These are phyloP conservation scores for Crocuta crocuta DNA, from an alignment of 2,113 vertebrate species.

Conservation along the genomic window DNA sequence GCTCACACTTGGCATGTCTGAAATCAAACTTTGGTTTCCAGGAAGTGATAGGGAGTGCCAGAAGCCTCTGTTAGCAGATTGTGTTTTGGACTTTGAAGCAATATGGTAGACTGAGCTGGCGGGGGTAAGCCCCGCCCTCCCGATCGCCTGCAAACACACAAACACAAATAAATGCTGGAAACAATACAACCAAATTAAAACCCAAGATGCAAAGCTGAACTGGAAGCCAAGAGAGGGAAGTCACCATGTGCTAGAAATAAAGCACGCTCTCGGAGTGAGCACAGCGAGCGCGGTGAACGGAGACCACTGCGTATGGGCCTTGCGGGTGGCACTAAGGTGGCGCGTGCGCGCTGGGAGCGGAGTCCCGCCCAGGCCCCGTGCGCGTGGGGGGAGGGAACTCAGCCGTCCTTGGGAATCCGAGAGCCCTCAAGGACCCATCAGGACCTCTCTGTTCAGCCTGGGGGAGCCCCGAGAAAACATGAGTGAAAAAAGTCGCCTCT, in stretches of 20 bases:
- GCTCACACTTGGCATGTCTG: background rate
- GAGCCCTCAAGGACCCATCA: background rate
- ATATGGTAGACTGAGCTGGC: background rate
- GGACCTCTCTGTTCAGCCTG: background rate
- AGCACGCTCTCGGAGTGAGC: background rate
- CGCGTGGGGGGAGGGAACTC: background rate
- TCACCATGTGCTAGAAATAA: background rate
- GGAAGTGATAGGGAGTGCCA: background rate
- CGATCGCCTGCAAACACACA: background rate
- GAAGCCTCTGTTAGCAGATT: background rate
- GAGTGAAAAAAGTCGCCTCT: background rate
- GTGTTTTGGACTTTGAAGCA: slow-evolving; percentile 17
- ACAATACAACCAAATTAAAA: background rate
- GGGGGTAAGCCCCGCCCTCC: background rate
- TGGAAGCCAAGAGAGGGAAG: slow-evolving; percentile 10
- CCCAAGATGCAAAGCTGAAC: background rate
- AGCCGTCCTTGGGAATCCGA: background rate
- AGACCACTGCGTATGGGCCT: background rate
- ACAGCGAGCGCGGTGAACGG: background rate
- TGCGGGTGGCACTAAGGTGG: background rate
- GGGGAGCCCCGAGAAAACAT: background rate
- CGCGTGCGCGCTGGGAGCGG: background rate
- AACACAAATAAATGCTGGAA: background rate
- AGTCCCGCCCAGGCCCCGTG: background rate
- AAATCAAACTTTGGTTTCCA: background rate